Conservation (phyloP, 2,888 invertebrate species). For the Eilema griseolum region DNA sequence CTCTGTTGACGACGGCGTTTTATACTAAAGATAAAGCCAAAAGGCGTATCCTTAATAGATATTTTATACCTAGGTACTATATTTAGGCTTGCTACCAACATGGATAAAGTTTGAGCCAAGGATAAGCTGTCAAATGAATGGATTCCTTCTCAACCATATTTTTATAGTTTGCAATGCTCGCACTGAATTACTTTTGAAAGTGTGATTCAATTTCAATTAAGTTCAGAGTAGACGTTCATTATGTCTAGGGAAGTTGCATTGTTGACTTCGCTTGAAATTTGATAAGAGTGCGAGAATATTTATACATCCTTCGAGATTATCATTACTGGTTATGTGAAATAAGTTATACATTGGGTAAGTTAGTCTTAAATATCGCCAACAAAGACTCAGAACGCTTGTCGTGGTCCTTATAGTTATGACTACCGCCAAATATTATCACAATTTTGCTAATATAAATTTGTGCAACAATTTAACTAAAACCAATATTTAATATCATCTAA, state of each 20-base stretch:
- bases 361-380: slow-evolving; percentile 30
- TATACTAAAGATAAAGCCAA: neutral
- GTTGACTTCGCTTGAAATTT: neutral
- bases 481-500: slow-evolving; percentile 27
- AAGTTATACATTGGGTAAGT: neutral
- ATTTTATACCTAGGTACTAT: too few species aligned
- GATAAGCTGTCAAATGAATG: neutral
- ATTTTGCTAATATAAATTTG: slow-evolving; percentile 51
- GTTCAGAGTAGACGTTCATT: slow-evolving; percentile 1
- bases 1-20: slow-evolving; percentile 37
- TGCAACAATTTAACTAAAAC: slow-evolving; percentile 45
- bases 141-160: neutral
- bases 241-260: neutral
- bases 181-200: neutral
- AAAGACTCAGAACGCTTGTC: slow-evolving; percentile 42
- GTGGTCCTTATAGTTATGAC: slow-evolving; percentile 54
- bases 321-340: neutral
- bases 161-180: neutral
- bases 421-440: slow-evolving; percentile 58
- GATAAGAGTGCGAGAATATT: neutral
- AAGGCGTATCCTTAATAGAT: too few species aligned
- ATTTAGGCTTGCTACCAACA: too few species aligned
- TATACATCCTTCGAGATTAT: neutral
- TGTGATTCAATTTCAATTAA: slow-evolving; percentile 37
- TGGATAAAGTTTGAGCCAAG: neutral